phyloP scores from a whole-genome alignment of 2,113 vertebrate species.

The Peromyscus polionotus region DNA sequence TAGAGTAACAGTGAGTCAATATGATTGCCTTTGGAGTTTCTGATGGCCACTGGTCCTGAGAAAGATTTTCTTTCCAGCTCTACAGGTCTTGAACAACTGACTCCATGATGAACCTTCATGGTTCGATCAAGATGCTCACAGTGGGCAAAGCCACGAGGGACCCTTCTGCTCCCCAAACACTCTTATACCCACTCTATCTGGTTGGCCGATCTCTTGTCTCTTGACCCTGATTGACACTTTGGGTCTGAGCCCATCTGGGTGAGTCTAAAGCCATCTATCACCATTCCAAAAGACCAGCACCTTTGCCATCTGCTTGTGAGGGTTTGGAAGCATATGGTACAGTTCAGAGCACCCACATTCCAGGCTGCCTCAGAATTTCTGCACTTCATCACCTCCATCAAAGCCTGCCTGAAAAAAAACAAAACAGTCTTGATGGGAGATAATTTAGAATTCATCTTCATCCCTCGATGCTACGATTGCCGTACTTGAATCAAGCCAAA shows the following conservation, averaged over 20 bases:
- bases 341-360: conserved; percentile 54
- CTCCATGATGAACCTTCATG: not conserved
- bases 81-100: not conserved
- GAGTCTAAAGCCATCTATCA: not conserved
- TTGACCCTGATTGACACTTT: conserved; percentile 41
- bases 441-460: conserved; percentile 52
- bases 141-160: conserved; percentile 7
- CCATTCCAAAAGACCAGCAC: conserved; percentile 43
- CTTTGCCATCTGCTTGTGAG: conserved; percentile 36
- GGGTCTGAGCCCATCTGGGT: conserved; percentile 21
- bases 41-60: not conserved
- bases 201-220: not conserved
- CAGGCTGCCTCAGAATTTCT: conserved; percentile 10
- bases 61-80: not conserved
- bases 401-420: conserved; percentile 19
- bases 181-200: not conserved
- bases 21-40: not conserved
- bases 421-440: conserved; percentile 33
- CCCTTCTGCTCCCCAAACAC: not conserved
- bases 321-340: conserved; percentile 35
- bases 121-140: conserved; percentile 41
- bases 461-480: conserved; percentile 1
- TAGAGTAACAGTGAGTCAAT: not conserved
- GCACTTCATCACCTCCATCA: conserved; percentile 60
- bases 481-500: conserved; percentile 44